Conservation (phyloP, 92 coral and sea anemone genomes). For the Meandrina meandrites region DNA sequence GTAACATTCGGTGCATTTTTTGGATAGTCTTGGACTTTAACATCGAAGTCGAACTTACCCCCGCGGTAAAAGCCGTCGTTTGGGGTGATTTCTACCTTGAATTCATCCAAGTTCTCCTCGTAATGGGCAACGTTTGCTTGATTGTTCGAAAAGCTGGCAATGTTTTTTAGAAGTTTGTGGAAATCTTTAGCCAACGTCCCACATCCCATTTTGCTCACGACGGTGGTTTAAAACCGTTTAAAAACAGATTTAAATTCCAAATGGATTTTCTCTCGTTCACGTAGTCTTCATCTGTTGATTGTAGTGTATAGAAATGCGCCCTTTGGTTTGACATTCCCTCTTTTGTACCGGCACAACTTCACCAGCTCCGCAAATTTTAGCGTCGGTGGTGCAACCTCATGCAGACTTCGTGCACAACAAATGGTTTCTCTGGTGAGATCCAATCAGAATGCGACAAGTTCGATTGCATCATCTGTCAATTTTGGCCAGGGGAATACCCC, state of each 20-base stretch:
- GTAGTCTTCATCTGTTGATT: neutral
- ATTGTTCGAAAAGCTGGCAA: conserved; percentile 78
- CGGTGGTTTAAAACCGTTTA: neutral
- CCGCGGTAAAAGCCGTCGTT: conserved; percentile 81
- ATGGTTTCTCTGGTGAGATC: conserved; percentile 19
- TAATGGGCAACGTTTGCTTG: conserved; percentile 75
- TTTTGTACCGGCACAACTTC: conserved; percentile 9
- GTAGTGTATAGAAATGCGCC: neutral
- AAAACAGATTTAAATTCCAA: neutral
- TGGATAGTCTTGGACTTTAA: conserved; percentile 64
- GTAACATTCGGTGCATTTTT: conserved; percentile 60
- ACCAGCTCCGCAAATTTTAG: conserved; percentile 24
- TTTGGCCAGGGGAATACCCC: conserved; percentile 21
- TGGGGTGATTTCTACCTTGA: conserved; percentile 77
- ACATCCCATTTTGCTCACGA: conserved; percentile 18
- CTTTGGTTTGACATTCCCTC: neutral
- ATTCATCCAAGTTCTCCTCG: conserved; percentile 68
- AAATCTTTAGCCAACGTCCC: conserved; percentile 71
- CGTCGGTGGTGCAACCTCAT: conserved; percentile 37
- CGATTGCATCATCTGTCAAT: conserved; percentile 34
- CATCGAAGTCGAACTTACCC: conserved; percentile 75
- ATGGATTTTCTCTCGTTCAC: neutral
- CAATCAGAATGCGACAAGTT: conserved; percentile 25
- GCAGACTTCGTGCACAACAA: conserved; percentile 5
- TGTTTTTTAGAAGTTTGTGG: conserved; percentile 76